phyloP scores from a whole-genome alignment of 2,113 vertebrate species.

The Crocuta crocuta region DNA sequence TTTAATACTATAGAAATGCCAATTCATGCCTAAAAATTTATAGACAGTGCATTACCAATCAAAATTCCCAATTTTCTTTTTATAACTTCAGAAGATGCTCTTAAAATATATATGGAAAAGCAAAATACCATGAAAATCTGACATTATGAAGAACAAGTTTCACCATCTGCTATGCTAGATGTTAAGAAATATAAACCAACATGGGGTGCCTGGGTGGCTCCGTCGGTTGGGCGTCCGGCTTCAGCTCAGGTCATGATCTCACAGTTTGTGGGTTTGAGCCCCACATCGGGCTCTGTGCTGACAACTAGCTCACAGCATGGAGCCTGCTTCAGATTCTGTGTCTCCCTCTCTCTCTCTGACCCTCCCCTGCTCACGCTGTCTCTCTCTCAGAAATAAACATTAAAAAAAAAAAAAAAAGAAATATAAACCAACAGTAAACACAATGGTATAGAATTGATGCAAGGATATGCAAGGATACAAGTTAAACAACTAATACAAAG shows the following conservation, averaged over 20 bases:
- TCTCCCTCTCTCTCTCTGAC: too few species aligned
- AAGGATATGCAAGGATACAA: not conserved
- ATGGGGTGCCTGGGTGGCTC: too few species aligned
- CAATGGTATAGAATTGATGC: not conserved
- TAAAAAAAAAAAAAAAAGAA: too few species aligned
- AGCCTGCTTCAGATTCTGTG: too few species aligned
- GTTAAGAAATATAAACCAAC: not conserved
- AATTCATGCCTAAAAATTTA: constrained; percentile 11
- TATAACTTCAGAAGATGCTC: not conserved
- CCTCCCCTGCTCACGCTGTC: too few species aligned
- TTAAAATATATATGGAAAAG: not conserved
- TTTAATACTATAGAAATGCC: not conserved
- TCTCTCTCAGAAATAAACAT: too few species aligned
- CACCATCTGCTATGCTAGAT: not conserved
- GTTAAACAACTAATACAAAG: not conserved
- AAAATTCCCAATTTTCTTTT: not conserved
- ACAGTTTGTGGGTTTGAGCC: too few species aligned
- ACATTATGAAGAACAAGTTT: not conserved
- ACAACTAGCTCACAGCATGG: too few species aligned
- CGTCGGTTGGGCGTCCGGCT: too few species aligned
- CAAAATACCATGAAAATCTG: not conserved
- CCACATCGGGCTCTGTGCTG: too few species aligned
- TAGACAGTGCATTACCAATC: not conserved
- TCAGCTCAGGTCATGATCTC: too few species aligned
- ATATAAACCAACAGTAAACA: not conserved